Percentiles rank a stretch among this genome's conserved stretches.
Evolutionary conservation across 2,797 vertebrate species (phyloP).

Genomic region (Pangasius djambal): DNA sequence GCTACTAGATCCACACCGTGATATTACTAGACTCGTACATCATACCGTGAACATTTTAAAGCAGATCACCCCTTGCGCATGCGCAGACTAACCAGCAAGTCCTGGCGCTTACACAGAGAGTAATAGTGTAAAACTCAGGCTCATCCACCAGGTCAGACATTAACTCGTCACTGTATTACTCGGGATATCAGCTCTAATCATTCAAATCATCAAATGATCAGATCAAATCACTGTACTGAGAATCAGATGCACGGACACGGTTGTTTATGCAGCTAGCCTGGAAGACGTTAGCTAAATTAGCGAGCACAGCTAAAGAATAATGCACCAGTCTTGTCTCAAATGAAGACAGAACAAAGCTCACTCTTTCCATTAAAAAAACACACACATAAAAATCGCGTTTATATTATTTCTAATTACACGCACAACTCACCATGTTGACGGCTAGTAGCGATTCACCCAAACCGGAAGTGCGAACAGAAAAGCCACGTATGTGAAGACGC

Average conservation of each 20-base stretch:
- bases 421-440: constrained; percentile 56
- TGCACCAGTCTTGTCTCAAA: background rate
- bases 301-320: background rate
- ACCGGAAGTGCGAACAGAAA: constrained; percentile 38
- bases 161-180: background rate
- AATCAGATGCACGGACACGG: background rate
- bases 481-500: constrained; percentile 60
- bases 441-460: constrained; percentile 18
- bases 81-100: background rate
- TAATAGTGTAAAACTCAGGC: background rate
- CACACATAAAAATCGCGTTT: no score
- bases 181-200: background rate
- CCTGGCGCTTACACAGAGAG: background rate
- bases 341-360: background rate
- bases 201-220: no score
- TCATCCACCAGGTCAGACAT: background rate
- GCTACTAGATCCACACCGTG: background rate
- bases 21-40: background rate
- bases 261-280: background rate
- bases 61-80: background rate
- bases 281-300: background rate
- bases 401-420: background rate
- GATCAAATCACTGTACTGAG: background rate
- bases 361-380: background rate
- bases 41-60: background rate